Evolutionary conservation across 2,113 vertebrate genomes (phyloP).

Genomic region (Microtus richardsoni): DNA sequence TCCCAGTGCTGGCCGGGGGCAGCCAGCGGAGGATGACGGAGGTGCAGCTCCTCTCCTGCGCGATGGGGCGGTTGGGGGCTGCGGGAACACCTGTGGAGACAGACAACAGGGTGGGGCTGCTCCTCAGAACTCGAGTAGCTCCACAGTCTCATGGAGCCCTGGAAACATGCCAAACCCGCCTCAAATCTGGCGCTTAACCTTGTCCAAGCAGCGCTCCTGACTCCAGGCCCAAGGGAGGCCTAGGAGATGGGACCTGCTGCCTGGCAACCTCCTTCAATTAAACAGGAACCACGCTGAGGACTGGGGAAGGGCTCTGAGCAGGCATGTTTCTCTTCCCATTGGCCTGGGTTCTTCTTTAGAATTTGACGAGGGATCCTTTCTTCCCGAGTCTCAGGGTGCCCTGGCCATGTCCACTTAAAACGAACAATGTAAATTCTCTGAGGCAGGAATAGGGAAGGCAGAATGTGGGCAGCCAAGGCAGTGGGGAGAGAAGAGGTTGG

Average conservation of each 20-base stretch:
- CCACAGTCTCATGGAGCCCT: background rate
- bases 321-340: background rate
- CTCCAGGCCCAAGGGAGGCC: background rate
- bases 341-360: background rate
- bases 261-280: background rate
- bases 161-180: background rate
- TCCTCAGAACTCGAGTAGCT: background rate
- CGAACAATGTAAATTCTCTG: background rate
- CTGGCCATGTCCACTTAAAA: background rate
- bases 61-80: conserved; percentile 95
- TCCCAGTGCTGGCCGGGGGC: conserved; percentile 93
- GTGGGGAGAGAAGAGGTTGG: background rate
- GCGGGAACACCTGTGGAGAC: conserved; percentile 92
- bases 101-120: background rate
- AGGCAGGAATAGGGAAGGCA: background rate
- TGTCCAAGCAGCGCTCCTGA: background rate
- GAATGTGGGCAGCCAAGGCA: background rate
- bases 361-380: background rate
- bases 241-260: background rate
- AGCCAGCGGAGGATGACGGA: conserved; percentile 97
- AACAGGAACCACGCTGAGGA: background rate
- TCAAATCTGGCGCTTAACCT: background rate
- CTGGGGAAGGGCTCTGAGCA: background rate
- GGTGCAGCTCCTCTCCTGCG: conserved; percentile 96
- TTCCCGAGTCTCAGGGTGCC: background rate